phyloP scores from a whole-genome alignment of 2,888 invertebrate species.

The Mechanitis messenoides region DNA sequence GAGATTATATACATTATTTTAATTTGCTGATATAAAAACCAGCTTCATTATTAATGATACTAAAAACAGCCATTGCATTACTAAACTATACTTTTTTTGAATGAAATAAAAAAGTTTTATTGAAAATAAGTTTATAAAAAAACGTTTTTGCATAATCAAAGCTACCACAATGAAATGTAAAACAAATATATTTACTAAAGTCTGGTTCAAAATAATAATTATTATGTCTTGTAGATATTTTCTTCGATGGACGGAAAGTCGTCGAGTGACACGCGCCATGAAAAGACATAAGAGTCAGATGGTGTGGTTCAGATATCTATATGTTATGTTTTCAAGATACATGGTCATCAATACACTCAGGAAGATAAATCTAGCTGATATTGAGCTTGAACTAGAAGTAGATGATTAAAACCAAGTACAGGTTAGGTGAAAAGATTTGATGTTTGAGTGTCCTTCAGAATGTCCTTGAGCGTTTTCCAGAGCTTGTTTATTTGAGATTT shows the following conservation, averaged over 20 bases:
- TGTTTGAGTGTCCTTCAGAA: no score
- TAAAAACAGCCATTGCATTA: no score
- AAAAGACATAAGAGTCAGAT: slow-evolving; percentile 91
- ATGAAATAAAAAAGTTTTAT: no score
- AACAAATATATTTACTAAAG: background rate
- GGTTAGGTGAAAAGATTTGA: no score
- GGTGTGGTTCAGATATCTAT: slow-evolving; percentile 95
- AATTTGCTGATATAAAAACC: no score
- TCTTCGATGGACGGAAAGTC: slow-evolving; percentile 78
- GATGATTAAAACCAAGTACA: slow-evolving; percentile 62
- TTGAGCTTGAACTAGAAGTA: slow-evolving; percentile 85
- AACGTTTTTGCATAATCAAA: no score
- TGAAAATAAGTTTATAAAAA: no score
- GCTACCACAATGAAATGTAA: background rate
- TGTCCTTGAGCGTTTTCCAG: no score
- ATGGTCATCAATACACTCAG: slow-evolving; percentile 92
- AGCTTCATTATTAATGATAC: no score
- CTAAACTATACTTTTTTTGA: no score
- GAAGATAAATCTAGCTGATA: slow-evolving; percentile 83
- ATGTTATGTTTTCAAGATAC: slow-evolving; percentile 92
- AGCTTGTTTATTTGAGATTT: no score
- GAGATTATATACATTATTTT: no score
- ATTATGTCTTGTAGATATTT: slow-evolving; percentile 74
- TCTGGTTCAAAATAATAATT: background rate
- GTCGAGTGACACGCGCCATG: slow-evolving; percentile 86